Base-by-base conservation (phyloP, 2,113 vertebrate genomes). In the Pseudopipra pipra region DNA sequence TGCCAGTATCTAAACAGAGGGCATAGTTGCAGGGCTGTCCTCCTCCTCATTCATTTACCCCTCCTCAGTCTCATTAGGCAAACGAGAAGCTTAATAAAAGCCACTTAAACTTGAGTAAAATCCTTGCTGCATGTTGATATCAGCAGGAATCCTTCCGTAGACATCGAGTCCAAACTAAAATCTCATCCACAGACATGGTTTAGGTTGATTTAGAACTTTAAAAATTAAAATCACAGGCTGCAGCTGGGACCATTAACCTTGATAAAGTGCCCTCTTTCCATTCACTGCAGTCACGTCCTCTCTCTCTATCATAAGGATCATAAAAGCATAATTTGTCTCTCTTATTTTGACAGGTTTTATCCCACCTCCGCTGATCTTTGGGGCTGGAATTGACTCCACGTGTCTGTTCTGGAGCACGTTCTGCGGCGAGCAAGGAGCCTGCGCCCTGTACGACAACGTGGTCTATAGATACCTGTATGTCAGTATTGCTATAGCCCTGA, bases 361-460 rank as follows among this genome's bases (percentile, higher is more conserved):
- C 97, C 99, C 99, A 23, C 99, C 99, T 70, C 99, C 99, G 1
- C 98, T 99, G 97, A 99, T 99, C 97, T 99, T 99, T 3, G 99
- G 99, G 92, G 98, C 99, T 1, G 99, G 98, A 95, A 99, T 99
- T 43, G 99, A 99, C 97, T 99, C 99, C 20, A 99, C 99, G 2
- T 99, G 99, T 97, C 98, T 99, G 77, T 99, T 99, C 96, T 99
- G 99, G 99, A 99, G 99, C 96, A 98, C 98, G 0, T 99, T 99
- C 95, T 99, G 99, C 1, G 99, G 99, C 8, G 98, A 98, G 43
- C 98, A 95, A 58, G 99, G 99, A 18, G 99, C 99, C 49, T 99
- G 99, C 20, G 98, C 98, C 6, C 98, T 99, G 28, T 99, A 99
- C 2, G 98, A 99, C 98, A 99, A 99, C 18, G 98, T 99, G 33